Conservation (phyloP, 1,140 invertebrate genomes). For the Sipha flava region DNA sequence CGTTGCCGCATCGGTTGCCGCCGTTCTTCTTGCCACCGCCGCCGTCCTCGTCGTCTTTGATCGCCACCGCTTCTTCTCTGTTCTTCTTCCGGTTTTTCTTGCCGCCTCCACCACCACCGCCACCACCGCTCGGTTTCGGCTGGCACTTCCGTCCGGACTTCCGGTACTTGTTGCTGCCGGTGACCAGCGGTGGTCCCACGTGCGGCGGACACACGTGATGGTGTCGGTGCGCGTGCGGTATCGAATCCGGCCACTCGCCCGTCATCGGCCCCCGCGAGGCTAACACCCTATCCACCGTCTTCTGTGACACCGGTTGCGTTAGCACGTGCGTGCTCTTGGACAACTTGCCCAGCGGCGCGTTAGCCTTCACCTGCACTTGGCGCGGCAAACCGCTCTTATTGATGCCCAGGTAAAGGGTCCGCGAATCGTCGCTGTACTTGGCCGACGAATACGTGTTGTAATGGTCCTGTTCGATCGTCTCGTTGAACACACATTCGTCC, state of each 20-base stretch:
- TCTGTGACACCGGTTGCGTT: conserved; percentile 53
- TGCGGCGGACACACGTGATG: conserved; percentile 35
- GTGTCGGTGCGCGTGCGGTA: conserved; percentile 28
- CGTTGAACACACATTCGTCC: conserved; percentile 76
- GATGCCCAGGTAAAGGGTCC: conserved; percentile 65
- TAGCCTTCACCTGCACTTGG: conserved; percentile 57
- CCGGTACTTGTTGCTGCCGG: conserved; percentile 18
- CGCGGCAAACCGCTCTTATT: conserved; percentile 60
- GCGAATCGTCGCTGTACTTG: conserved; percentile 59
- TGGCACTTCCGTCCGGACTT: background rate
- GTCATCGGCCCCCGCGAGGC: conserved; percentile 37
- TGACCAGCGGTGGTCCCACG: background rate
- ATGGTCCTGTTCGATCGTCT: conserved; percentile 70
- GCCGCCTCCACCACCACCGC: conserved; percentile 16
- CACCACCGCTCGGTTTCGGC: background rate
- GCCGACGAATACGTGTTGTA: conserved; percentile 76
- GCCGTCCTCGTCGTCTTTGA: background rate
- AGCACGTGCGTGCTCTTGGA: conserved; percentile 60
- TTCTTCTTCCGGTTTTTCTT: conserved; percentile 3
- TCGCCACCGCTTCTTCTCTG: conserved; percentile 11
- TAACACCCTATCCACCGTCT: conserved; percentile 49
- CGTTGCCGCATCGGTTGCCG: background rate
- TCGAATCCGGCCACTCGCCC: background rate
- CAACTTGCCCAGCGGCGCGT: conserved; percentile 59
- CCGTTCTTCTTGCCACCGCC: conserved; percentile 1